Percentiles rank a stretch among this genome's conserved stretches.
These are phyloP conservation scores for Noctua janthina DNA, from an alignment of 2,888 invertebrate species.

Conservation along the genomic window DNA sequence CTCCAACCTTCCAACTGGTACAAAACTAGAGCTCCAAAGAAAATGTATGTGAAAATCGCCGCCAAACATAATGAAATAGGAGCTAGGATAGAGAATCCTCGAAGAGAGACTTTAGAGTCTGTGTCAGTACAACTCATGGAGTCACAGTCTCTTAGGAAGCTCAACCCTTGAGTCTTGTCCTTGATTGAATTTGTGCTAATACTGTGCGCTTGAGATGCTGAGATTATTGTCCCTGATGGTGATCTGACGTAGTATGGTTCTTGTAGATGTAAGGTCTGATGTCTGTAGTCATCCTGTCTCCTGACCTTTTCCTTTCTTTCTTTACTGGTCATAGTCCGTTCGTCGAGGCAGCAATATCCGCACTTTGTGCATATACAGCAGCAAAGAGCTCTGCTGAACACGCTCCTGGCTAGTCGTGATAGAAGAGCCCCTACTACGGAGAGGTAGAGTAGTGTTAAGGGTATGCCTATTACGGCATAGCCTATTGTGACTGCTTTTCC, in stretches of 20 bases:
- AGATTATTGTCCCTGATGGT: constrained; percentile 89
- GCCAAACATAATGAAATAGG: constrained; percentile 96
- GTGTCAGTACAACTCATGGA: constrained; percentile 92
- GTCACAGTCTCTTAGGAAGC: constrained; percentile 88
- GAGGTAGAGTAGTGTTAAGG: constrained; percentile 96
- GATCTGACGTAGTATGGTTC: constrained; percentile 93
- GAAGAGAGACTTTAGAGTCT: constrained; percentile 92
- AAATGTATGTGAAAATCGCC: constrained; percentile 97
- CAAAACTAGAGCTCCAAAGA: constrained; percentile 97
- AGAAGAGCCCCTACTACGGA: constrained; percentile 96
- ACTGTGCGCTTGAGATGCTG: constrained; percentile 88
- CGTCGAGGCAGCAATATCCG: constrained; percentile 96
- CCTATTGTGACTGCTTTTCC: constrained; percentile 98
- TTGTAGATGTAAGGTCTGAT: constrained; percentile 91
- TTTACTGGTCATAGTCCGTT: constrained; percentile 95
- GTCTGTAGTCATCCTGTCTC: constrained; percentile 92
- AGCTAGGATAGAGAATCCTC: constrained; percentile 95
- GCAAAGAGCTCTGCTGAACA: constrained; percentile 95
- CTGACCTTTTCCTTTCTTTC: constrained; percentile 94
- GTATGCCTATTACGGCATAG: constrained; percentile 96
- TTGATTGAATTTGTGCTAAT: constrained; percentile 84
- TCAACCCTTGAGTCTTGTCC: constrained; percentile 85
- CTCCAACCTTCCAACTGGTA: constrained; percentile 98
- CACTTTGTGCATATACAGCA: constrained; percentile 97
- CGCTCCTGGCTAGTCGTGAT: constrained; percentile 95